Percentiles rank a stretch among this genome's conserved stretches.
Evolutionary conservation across 2,797 vertebrate species (phyloP).

Genomic region (Acanthis flammea): DNA sequence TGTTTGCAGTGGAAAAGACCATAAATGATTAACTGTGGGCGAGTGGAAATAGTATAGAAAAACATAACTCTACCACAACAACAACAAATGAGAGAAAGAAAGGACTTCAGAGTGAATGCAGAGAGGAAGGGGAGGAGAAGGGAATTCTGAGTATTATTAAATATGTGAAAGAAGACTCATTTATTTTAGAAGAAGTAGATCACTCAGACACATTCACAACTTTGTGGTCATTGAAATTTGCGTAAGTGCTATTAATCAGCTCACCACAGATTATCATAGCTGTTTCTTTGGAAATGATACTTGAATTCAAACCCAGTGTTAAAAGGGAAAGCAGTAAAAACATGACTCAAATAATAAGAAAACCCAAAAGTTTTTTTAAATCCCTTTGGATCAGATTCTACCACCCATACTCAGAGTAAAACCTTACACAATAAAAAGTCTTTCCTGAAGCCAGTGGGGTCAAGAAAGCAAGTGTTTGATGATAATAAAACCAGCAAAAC

Average conservation of each 20-base stretch:
- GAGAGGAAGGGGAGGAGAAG: slow-evolving; percentile 53
- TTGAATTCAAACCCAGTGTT: slow-evolving; percentile 42
- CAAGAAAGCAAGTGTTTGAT: neutral
- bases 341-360: slow-evolving; percentile 41
- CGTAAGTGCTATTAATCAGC: slow-evolving; percentile 79
- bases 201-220: slow-evolving; percentile 64
- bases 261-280: slow-evolving; percentile 76
- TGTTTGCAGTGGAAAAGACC: slow-evolving; percentile 78
- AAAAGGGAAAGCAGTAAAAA: slow-evolving; percentile 64
- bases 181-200: slow-evolving; percentile 75
- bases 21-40: slow-evolving; percentile 79
- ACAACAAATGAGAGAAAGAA: slow-evolving; percentile 72
- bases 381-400: slow-evolving; percentile 1
- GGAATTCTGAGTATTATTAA: slow-evolving; percentile 71
- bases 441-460: neutral
- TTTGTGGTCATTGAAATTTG: slow-evolving; percentile 76
- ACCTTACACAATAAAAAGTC: neutral
- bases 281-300: slow-evolving; percentile 77
- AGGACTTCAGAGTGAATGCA: slow-evolving; percentile 62
- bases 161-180: slow-evolving; percentile 78
- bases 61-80: slow-evolving; percentile 82
- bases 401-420: neutral
- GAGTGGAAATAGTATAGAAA: slow-evolving; percentile 84
- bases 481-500: neutral
- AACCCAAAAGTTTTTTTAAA: slow-evolving; percentile 14